Evolutionary conservation across 2,797 vertebrate genomes (phyloP).

Genomic region (Spheniscus humboldti): DNA sequence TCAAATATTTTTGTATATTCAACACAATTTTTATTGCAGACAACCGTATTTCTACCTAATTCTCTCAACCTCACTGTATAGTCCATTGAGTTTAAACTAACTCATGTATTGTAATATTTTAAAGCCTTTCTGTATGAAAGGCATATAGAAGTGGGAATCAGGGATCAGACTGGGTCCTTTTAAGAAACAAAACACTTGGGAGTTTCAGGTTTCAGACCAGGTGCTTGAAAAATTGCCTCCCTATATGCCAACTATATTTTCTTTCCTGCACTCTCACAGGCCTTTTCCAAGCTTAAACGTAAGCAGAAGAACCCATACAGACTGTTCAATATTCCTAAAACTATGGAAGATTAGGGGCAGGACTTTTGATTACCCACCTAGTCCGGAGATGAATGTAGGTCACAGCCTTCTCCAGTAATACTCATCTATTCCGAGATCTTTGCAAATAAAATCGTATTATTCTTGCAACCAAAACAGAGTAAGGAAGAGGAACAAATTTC

Average conservation of each 20-base stretch:
- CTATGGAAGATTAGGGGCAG: not conserved
- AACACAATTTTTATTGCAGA: not conserved
- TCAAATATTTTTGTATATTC: not conserved
- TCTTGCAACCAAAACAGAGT: not conserved
- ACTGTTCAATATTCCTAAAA: not conserved
- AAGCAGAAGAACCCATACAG: not conserved
- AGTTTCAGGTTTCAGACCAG: not conserved
- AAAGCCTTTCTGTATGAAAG: not conserved
- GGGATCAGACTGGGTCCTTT: not conserved
- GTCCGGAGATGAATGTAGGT: not conserved
- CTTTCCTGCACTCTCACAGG: not conserved
- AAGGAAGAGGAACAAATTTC: not conserved
- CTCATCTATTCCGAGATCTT: not conserved
- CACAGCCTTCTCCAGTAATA: not conserved
- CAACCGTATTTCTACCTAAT: not conserved
- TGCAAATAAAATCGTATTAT: not conserved
- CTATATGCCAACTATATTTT: not conserved
- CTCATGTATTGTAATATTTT: not conserved
- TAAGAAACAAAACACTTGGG: not conserved
- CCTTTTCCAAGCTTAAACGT: not conserved
- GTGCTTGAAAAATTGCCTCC: not conserved
- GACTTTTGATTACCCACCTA: not conserved
- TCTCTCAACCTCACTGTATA: not conserved
- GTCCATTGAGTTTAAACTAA: not conserved
- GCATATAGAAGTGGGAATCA: rapidly evolving